Evolutionary conservation across 2,113 vertebrate genomes (phyloP).

Genomic region (Loxodonta africana): DNA sequence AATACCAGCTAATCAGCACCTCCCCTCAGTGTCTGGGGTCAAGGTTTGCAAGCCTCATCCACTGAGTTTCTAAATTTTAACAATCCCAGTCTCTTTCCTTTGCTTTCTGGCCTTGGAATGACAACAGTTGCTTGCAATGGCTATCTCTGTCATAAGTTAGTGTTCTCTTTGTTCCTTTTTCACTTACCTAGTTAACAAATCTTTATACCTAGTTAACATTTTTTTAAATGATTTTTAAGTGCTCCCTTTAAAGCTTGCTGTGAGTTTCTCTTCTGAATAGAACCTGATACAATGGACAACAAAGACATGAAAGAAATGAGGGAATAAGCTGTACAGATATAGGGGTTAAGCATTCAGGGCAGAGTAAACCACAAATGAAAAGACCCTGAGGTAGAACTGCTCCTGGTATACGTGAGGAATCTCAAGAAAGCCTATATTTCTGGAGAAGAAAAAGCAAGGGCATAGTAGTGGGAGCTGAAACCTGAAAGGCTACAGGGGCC

Average conservation of each 20-base stretch:
- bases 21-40: not conserved
- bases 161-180: not conserved
- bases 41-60: not conserved
- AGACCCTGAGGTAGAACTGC: not conserved
- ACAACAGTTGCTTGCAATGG: not conserved
- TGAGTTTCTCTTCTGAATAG: not conserved
- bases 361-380: not conserved
- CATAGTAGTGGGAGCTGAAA: accelerated
- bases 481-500: accelerated
- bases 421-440: not conserved
- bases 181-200: not conserved
- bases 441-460: not conserved
- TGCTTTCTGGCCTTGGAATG: no score
- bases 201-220: not conserved
- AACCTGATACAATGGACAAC: not conserved
- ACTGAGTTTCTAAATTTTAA: not conserved
- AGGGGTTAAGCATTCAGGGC: accelerated
- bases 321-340: accelerated
- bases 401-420: accelerated
- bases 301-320: not conserved
- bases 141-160: not conserved
- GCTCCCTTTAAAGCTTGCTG: not conserved
- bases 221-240: not conserved
- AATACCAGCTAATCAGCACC: no score
- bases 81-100: accelerated